Evolutionary conservation across 2,113 vertebrate species (phyloP).

Genomic region (Salvelinus namaycush): DNA sequence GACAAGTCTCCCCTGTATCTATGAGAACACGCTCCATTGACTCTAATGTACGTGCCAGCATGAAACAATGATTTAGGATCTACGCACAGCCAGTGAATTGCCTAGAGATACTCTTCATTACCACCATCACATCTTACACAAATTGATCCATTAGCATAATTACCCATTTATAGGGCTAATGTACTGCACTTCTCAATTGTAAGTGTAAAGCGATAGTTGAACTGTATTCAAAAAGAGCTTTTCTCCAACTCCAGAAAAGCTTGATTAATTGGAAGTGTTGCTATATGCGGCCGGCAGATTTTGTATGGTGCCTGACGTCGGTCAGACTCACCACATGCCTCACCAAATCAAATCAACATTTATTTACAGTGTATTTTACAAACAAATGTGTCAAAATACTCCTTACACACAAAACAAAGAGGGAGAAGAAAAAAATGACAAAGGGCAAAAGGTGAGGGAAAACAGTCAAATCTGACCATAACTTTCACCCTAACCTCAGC

Average conservation of each 20-base stretch:
- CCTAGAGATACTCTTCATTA: constrained; percentile 60
- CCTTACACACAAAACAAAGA: no score
- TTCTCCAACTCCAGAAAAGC: constrained; percentile 28
- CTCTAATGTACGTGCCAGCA: neutral
- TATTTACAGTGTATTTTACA: no score
- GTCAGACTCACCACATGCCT: no score
- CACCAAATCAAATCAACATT: no score
- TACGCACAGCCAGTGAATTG: constrained; percentile 37
- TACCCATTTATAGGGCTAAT: constrained; percentile 72
- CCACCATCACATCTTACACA: constrained; percentile 51
- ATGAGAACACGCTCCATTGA: constrained; percentile 36
- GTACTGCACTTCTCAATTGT: constrained; percentile 68
- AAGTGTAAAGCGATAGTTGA: constrained; percentile 67
- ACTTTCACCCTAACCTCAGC: constrained; percentile 4
- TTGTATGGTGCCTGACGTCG: no score
- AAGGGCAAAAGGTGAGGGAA: no score
- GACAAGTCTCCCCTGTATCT: constrained; percentile 45
- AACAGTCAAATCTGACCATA: no score
- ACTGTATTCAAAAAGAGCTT: constrained; percentile 65
- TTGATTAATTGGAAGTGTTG: no score
- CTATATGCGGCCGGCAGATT: no score
- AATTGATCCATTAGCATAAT: constrained; percentile 73
- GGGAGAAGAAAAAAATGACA: no score
- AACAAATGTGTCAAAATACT: no score
- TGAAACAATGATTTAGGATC: neutral